Conservation (phyloP, 1,140 invertebrate genomes). For the Drosophila prosaltans region DNA sequence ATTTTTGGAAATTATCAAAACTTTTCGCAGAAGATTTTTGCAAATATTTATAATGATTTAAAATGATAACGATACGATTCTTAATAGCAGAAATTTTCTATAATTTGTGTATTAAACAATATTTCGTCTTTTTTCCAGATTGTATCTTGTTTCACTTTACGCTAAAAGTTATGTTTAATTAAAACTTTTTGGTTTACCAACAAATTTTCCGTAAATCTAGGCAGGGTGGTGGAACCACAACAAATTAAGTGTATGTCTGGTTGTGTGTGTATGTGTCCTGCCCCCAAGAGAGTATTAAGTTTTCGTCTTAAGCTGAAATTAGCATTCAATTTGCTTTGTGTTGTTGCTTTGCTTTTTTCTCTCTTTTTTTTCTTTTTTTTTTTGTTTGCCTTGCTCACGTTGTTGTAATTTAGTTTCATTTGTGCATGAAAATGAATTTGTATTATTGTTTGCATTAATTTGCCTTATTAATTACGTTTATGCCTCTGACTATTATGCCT, state of each 20-base stretch:
- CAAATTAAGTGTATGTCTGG: constrained; percentile 8
- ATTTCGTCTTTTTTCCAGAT: not conserved
- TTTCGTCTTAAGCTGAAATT: constrained; percentile 51
- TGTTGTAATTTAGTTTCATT: constrained; percentile 81
- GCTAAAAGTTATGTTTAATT: constrained; percentile 1
- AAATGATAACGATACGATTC: not conserved
- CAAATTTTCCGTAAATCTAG: not conserved
- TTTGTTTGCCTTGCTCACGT: constrained; percentile 40
- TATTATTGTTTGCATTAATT: constrained; percentile 82
- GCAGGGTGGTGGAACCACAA: not conserved
- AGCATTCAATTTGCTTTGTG: constrained; percentile 57
- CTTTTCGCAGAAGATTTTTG: not conserved
- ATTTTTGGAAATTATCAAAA: not conserved
- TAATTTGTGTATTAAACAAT: constrained; percentile 3
- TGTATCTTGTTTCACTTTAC: not conserved
- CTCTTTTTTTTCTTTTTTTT: constrained; percentile 14
- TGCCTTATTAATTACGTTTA: constrained; percentile 82
- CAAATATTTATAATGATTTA: not conserved
- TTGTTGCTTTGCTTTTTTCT: not conserved
- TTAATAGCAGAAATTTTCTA: not conserved
- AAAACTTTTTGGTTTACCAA: constrained; percentile 3
- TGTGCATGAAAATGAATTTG: constrained; percentile 80
- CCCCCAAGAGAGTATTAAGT: constrained; percentile 55
- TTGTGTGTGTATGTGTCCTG: not conserved
- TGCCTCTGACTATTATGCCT: constrained; percentile 60